Base-by-base conservation (phyloP, 2,113 vertebrate species). In the Engystomops pustulosus region DNA sequence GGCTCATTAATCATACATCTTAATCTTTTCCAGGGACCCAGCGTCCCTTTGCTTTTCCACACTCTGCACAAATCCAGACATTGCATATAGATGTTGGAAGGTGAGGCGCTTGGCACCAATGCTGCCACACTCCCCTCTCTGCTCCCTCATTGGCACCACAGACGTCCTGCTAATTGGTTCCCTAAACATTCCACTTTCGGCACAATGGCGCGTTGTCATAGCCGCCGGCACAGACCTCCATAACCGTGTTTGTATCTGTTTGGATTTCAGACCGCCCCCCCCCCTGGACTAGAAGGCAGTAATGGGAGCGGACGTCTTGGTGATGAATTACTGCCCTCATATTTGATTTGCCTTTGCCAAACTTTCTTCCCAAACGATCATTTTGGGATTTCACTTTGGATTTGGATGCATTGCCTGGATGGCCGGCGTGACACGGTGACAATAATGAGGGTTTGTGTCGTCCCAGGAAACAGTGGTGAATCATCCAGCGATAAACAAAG, bases 321-420 rank as follows among this genome's bases (percentile, higher is more conserved):
- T 75, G 71, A 75, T 75, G 71, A 75, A 75, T 75, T 49, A 49
- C 71, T 17, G 15, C 25, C 23, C 44, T 75, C 14, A 49, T 25
- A 30, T 74, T 20, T 51, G 27, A 47, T 47, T 7, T 23, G 69
- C 12, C 38, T 12, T 9, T 2, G 45, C 44, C 71, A 49, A 20
- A 47, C 7, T 18, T 3, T 27, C 14, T 47, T 47, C 11, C 38
- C 69, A 45, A 72, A 72, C 14, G 71, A 75, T 18, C 45, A 20
- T 25, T 30, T 49, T 75, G 71, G 71, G 71, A 75, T 18, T 75
- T 49, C 17, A 49, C 25, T 17, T 47, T 12, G n/a, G 45, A 72
- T 47, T 45, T 25, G 41, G 5, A 10, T 15, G 14, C 38, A 72
- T 23, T 45, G 25, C 15, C 23, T 17, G 9, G 9, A 49, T 47